Evolutionary conservation across 1,140 invertebrate species (phyloP).

Genomic region (Caenorhabditis briggsae): DNA sequence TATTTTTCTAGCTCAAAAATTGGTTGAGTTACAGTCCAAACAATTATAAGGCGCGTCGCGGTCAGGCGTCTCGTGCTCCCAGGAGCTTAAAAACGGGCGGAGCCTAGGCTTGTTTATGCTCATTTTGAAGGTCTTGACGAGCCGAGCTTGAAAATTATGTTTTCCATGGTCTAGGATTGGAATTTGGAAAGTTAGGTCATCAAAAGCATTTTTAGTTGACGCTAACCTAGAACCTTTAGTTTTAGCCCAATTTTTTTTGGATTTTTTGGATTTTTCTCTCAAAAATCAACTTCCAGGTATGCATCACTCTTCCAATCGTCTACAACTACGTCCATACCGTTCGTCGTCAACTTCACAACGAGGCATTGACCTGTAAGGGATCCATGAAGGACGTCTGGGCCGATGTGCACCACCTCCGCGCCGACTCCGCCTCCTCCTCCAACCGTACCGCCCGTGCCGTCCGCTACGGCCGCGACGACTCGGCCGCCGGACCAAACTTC

Average conservation of each 20-base stretch:
- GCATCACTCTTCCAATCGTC: slow-evolving; percentile 60
- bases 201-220: no score
- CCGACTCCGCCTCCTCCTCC: slow-evolving; percentile 33
- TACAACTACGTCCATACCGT: slow-evolving; percentile 54
- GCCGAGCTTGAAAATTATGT: not conserved
- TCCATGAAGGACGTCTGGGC: slow-evolving; percentile 52
- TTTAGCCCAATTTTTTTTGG: no score
- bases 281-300: no score
- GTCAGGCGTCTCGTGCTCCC: no score
- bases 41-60: no score
- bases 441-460: slow-evolving; percentile 60
- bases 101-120: not conserved
- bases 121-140: not conserved
- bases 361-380: slow-evolving; percentile 57
- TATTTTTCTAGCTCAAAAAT: no score
- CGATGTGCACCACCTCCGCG: slow-evolving; percentile 49
- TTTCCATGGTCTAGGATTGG: not conserved
- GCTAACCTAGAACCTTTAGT: no score
- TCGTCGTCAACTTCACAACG: slow-evolving; percentile 56
- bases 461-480: slow-evolving; percentile 49
- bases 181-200: not conserved
- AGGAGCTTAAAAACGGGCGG: no score
- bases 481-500: slow-evolving; percentile 55
- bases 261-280: no score
- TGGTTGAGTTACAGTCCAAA: no score